Base-by-base conservation (phyloP, 2,797 vertebrate species). In the Adelosebastes latens region DNA sequence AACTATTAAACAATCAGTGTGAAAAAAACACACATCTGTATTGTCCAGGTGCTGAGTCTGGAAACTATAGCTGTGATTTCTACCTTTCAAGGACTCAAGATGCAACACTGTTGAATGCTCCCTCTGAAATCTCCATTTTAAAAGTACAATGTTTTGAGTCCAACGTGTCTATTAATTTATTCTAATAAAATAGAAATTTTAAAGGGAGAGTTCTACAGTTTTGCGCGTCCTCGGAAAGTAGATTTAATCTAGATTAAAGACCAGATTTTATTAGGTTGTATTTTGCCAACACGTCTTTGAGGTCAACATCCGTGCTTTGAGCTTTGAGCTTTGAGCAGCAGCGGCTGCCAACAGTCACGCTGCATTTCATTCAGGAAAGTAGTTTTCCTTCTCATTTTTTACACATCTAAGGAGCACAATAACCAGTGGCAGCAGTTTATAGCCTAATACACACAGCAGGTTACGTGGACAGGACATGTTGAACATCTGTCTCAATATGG, bases 401-500 rank as follows among this genome's bases (percentile, higher is more conserved):
- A 58, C 58, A 56, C 27, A 29, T 67, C 34, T 34, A n/a, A 46
- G 24, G 6, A 77, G 31, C 20, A 29, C 7, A 2, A 14, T 25
- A 46, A 31, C 42, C 46, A 39, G 68, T 12, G n/a, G 74, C 72
- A 67, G 34, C 32, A 18, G 14, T 27, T 61, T n/a, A 39, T 2
- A 1, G 8, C 32, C 34, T 58, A 8, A 75, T 69, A 27, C 39
- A 70, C 49, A 34, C 39, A 62, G 32, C 7, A 63, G 55, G 62
- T 70, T 52, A 46, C 72, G 29, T 65, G 68, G 61, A 75, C 56
- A 67, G 59, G 69, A 75, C 22, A 22, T n/a, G 52, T 72, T 69
- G 29, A 83, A 76, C 75, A 76, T 89, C 70, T 76, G 76, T 85
- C 76, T 87, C 78, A 79, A 65, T 85, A 49, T 60, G 22, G 69